Percentiles rank a stretch among this genome's conserved stretches.
Conservation (phyloP, 2,888 invertebrate species). For the Melanargia galathea region DNA sequence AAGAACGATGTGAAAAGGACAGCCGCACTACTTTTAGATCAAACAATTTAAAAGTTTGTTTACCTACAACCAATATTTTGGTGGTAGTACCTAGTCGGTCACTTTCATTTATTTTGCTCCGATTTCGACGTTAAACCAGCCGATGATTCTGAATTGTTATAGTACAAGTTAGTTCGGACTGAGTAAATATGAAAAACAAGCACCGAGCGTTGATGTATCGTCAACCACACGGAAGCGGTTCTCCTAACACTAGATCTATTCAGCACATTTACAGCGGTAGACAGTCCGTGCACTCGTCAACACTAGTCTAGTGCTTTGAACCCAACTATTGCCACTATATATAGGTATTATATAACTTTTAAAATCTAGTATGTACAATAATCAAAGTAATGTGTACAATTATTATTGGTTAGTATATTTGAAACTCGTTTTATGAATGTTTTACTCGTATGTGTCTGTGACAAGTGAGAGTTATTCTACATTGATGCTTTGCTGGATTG, state of each 20-base stretch:
- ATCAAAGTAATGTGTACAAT: neutral
- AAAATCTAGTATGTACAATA: slow-evolving; percentile 17
- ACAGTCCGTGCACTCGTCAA: slow-evolving; percentile 35
- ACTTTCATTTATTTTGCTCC: slow-evolving; percentile 23
- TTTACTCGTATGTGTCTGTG: neutral
- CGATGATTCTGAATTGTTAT: slow-evolving; percentile 38
- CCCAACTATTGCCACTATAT: slow-evolving; percentile 16
- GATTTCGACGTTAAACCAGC: slow-evolving; percentile 35
- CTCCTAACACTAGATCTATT: slow-evolving; percentile 46
- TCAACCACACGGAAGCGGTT: slow-evolving; percentile 46
- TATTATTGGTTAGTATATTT: neutral
- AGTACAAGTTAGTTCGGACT: slow-evolving; percentile 48
- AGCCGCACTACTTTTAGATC: too few relatives aligned
- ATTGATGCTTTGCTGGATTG: too few relatives aligned
- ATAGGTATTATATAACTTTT: slow-evolving; percentile 3
- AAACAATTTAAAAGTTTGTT: too few relatives aligned
- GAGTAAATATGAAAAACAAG: slow-evolving; percentile 62
- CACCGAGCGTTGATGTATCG: slow-evolving; percentile 47
- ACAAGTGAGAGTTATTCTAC: neutral
- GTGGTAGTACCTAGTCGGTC: neutral
- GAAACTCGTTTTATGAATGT: too few relatives aligned
- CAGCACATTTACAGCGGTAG: slow-evolving; percentile 55
- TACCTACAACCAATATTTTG: too few relatives aligned
- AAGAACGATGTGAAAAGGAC: too few relatives aligned
- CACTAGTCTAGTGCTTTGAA: slow-evolving; percentile 32